These are phyloP conservation scores for Drosophila kikkawai DNA, from an alignment of 1,140 invertebrate genomes.

Conservation along the genomic window DNA sequence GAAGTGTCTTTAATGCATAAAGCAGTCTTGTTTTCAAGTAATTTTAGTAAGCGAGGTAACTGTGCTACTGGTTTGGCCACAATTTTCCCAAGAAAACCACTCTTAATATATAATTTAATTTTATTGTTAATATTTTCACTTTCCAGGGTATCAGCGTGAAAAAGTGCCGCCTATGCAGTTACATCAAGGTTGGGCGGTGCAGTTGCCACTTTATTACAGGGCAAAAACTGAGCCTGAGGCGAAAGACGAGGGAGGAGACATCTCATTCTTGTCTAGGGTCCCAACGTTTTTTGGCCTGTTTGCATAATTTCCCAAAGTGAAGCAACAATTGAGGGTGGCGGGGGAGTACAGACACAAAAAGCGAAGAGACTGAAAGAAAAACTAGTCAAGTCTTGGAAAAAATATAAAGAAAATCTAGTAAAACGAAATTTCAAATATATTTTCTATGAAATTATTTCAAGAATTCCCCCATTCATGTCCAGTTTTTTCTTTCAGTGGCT, in stretches of 20 bases:
- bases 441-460: no score
- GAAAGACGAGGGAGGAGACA: constrained; percentile 32
- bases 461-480: no score
- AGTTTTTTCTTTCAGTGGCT: constrained; percentile 4
- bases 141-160: constrained; percentile 37
- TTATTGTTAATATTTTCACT: background rate
- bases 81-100: background rate
- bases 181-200: constrained; percentile 13
- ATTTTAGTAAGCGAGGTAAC: background rate
- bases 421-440: background rate
- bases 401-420: background rate
- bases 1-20: background rate
- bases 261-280: constrained; percentile 37
- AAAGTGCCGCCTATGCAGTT: constrained; percentile 73
- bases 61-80: background rate
- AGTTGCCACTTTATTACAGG: constrained; percentile 68
- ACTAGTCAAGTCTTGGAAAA: background rate
- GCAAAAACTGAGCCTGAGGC: constrained; percentile 37
- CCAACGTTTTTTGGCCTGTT: constrained; percentile 50
- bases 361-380: background rate
- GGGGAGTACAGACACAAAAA: background rate
- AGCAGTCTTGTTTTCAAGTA: background rate
- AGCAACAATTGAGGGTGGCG: constrained; percentile 62
- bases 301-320: constrained; percentile 71
- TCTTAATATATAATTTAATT: background rate